Conservation (phyloP, 1,140 invertebrate species). For the Helicoverpa armigera region DNA sequence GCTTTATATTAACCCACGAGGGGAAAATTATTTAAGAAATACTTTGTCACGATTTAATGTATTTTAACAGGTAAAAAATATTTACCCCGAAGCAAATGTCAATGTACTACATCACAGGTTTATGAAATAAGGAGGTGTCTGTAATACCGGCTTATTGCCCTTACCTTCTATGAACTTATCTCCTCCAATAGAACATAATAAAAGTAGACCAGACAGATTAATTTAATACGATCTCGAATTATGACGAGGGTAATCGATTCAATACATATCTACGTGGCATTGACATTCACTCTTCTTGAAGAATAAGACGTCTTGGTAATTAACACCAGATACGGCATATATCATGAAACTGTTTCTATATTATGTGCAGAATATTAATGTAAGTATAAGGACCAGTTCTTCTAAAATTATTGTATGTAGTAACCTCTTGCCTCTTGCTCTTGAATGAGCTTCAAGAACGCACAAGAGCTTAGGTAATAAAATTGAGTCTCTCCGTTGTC, state of each 20-base stretch:
- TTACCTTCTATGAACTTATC: conserved; percentile 11
- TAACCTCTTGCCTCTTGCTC: no score
- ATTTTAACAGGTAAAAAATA: neutral
- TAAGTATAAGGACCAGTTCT: no score
- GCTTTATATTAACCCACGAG: neutral
- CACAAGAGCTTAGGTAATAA: no score
- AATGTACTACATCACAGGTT: neutral
- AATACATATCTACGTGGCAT: neutral
- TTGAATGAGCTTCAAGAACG: no score
- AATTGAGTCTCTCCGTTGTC: no score
- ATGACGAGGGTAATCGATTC: conserved; percentile 6
- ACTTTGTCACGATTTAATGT: neutral
- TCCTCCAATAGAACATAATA: conserved; percentile 17
- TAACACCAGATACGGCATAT: neutral
- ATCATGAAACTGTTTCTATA: neutral
- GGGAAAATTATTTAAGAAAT: neutral
- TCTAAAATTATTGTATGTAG: no score
- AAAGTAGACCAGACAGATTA: conserved; percentile 12
- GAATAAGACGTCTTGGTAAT: neutral
- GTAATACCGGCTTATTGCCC: conserved; percentile 7
- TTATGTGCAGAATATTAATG: no score
- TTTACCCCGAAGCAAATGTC: neutral
- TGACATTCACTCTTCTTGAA: neutral
- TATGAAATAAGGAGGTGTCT: neutral
- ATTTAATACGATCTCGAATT: conserved; percentile 23